These are phyloP conservation scores for Emydura subglobosa DNA, from an alignment of 2,113 vertebrate genomes.

Conservation along the genomic window DNA sequence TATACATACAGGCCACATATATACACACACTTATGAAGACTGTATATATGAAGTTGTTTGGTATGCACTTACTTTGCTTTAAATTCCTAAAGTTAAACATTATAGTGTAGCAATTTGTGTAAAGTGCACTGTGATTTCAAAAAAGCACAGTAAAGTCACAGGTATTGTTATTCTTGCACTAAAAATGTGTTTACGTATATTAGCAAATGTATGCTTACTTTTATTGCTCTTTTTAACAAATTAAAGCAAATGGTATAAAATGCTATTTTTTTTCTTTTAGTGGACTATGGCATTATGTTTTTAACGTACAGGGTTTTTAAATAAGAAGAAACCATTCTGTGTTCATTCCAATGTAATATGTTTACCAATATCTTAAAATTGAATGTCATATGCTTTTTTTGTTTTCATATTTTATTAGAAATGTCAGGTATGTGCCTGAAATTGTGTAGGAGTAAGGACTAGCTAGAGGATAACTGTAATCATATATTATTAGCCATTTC, in stretches of 20 bases:
- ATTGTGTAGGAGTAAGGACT: slow-evolving; percentile 82
- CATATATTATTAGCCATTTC: slow-evolving; percentile 84
- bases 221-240: slow-evolving; percentile 81
- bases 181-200: slow-evolving; percentile 88
- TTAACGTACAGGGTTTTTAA: slow-evolving; percentile 87
- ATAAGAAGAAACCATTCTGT: slow-evolving; percentile 78
- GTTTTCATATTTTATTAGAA: slow-evolving; percentile 79
- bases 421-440: slow-evolving; percentile 85
- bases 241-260: slow-evolving; percentile 81
- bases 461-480: slow-evolving; percentile 83
- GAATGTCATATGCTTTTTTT: slow-evolving; percentile 83
- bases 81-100: slow-evolving; percentile 80
- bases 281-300: slow-evolving; percentile 83
- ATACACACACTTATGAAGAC: slow-evolving; percentile 77
- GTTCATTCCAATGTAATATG: slow-evolving; percentile 81
- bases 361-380: slow-evolving; percentile 82
- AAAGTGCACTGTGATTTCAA: slow-evolving; percentile 88
- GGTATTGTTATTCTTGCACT: slow-evolving; percentile 90
- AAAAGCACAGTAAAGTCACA: slow-evolving; percentile 89
- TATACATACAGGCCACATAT: slow-evolving; percentile 79
- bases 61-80: slow-evolving; percentile 85
- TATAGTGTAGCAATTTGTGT: slow-evolving; percentile 87
- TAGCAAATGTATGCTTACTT: slow-evolving; percentile 86
- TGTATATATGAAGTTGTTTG: slow-evolving; percentile 86
- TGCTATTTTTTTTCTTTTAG: slow-evolving; percentile 81